Percentiles rank a stretch among this genome's conserved stretches.
These are phyloP conservation scores for Poliocrania exsul DNA, from an alignment of 2,797 vertebrate species.

Conservation along the genomic window DNA sequence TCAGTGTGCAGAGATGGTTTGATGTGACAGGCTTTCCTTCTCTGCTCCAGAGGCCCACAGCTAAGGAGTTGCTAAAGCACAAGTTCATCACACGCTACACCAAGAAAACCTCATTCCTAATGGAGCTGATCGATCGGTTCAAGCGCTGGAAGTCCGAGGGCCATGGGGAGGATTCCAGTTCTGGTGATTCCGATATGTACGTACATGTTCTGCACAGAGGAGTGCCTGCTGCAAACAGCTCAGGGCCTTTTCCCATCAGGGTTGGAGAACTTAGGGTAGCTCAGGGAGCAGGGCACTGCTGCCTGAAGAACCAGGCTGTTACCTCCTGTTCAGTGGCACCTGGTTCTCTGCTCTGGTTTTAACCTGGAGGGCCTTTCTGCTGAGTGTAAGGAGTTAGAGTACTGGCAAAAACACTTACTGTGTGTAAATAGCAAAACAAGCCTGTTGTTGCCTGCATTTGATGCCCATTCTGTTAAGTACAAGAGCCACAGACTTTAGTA, in stretches of 20 bases:
- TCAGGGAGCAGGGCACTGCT: neutral
- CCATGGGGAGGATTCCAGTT: constrained; percentile 95
- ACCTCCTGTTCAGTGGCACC: neutral
- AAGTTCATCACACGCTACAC: constrained; percentile 90
- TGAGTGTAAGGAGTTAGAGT: neutral
- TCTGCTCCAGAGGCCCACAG: constrained; percentile 83
- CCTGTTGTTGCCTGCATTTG: neutral
- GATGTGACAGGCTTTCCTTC: neutral
- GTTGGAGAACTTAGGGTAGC: neutral
- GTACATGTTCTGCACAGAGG: neutral
- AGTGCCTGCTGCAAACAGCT: neutral
- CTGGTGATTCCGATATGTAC: constrained; percentile 94
- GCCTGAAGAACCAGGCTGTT: neutral
- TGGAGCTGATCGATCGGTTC: constrained; percentile 92
- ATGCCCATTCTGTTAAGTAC: neutral
- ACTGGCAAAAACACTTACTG: neutral
- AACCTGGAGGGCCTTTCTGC: neutral
- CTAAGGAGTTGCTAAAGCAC: constrained; percentile 88
- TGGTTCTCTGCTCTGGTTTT: fast-evolving
- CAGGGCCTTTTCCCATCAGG: neutral
- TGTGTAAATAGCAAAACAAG: neutral
- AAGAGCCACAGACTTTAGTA: neutral
- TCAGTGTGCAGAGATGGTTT: neutral
- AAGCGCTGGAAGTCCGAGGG: constrained; percentile 97
- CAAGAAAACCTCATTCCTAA: constrained; percentile 88